Conservation (phyloP, 2,797 vertebrate species). For the Apodemus agrarius region DNA sequence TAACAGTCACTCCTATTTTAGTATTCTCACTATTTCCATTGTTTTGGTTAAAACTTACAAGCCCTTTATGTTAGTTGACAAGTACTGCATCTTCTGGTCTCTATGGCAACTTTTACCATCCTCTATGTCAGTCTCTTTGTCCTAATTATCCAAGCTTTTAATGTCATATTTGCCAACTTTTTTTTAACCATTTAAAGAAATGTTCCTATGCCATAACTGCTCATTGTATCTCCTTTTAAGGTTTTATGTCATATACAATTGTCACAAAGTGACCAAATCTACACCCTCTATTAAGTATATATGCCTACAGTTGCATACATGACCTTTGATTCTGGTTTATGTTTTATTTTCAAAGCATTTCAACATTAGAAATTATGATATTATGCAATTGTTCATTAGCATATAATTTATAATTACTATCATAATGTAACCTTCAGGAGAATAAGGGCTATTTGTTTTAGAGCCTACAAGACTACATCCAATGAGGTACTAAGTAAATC, state of each 20-base stretch:
- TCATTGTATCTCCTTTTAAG: not conserved
- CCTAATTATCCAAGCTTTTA: not conserved
- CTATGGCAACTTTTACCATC: not conserved
- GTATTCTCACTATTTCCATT: not conserved
- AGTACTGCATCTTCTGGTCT: not conserved
- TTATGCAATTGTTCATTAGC: not conserved
- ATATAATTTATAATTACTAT: not conserved
- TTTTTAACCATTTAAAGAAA: not conserved
- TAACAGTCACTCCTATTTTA: not conserved
- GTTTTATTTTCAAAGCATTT: not conserved
- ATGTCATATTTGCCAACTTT: not conserved
- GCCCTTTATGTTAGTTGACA: not conserved
- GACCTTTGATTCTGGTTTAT: not conserved
- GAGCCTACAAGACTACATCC: not conserved
- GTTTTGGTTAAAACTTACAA: not conserved
- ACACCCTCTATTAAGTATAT: not conserved
- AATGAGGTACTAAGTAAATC: not conserved
- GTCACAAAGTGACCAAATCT: not conserved
- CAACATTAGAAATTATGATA: not conserved
- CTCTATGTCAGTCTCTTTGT: not conserved
- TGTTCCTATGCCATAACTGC: not conserved
- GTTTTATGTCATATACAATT: not conserved
- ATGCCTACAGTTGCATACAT: not conserved
- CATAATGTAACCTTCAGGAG: not conserved
- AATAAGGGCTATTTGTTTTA: not conserved